Conservation (phyloP, 2,797 vertebrate species). For the Labeo calbasu region DNA sequence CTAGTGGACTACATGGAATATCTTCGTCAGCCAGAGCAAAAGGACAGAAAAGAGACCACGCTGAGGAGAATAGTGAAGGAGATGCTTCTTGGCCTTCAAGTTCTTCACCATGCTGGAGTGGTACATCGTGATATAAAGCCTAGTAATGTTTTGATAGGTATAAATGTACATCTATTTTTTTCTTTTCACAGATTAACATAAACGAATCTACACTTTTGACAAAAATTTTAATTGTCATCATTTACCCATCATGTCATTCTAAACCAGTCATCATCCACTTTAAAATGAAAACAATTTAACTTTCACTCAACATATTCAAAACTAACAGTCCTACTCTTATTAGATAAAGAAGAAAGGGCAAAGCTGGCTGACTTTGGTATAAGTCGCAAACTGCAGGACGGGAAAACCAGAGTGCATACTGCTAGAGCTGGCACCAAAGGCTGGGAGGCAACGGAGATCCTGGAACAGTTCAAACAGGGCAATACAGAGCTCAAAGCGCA, state of each 20-base stretch:
- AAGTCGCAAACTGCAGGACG: constrained; percentile 40
- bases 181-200: neutral
- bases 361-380: constrained; percentile 55
- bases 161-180: neutral
- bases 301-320: no score
- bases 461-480: neutral
- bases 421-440: constrained; percentile 26
- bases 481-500: no score
- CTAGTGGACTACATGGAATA: constrained; percentile 1
- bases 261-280: no score
- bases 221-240: no score
- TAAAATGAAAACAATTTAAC: no score
- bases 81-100: constrained; percentile 36
- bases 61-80: constrained; percentile 23
- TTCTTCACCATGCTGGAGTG: constrained; percentile 34
- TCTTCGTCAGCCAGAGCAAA: neutral
- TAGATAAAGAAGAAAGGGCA: constrained; percentile 3
- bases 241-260: no score
- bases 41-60: neutral
- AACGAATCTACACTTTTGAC: neutral
- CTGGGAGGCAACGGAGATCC: constrained; percentile 49
- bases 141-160: constrained; percentile 57
- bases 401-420: neutral
- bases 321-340: no score
- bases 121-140: constrained; percentile 58